These are phyloP conservation scores for Nomada fabriciana DNA, from an alignment of 2,888 invertebrate genomes.

Conservation along the genomic window DNA sequence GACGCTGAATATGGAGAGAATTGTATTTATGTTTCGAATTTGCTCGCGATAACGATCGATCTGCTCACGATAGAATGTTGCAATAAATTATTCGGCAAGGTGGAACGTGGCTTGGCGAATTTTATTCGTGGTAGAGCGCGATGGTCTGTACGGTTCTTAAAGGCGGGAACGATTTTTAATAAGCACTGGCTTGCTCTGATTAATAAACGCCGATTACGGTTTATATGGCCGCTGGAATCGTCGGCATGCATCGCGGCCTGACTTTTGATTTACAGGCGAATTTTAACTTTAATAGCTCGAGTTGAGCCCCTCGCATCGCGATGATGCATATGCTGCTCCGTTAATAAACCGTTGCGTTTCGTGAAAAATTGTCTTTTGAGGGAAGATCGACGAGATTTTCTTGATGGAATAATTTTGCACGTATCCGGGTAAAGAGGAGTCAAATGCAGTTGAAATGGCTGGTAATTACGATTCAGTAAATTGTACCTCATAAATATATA, in stretches of 20 bases:
- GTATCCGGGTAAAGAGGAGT: neutral
- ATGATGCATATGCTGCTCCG: slow-evolving; percentile 46
- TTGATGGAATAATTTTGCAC: neutral
- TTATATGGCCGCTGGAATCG: slow-evolving; percentile 31
- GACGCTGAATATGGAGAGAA: neutral
- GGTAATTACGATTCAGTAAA: neutral
- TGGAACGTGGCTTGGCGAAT: slow-evolving; percentile 27
- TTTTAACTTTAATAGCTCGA: slow-evolving; percentile 42
- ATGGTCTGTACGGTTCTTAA: slow-evolving; percentile 21
- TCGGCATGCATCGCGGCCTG: slow-evolving; percentile 27
- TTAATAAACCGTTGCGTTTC: slow-evolving; percentile 23
- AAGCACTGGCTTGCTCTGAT: slow-evolving; percentile 40
- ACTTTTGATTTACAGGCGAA: slow-evolving; percentile 50
- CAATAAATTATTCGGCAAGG: slow-evolving; percentile 36
- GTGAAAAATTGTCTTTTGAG: slow-evolving; percentile 13
- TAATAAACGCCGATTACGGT: slow-evolving; percentile 61
- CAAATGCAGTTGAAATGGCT: neutral
- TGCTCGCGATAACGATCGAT: slow-evolving; percentile 62
- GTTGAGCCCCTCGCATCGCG: slow-evolving; percentile 13
- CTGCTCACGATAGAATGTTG: slow-evolving; percentile 20
- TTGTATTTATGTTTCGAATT: slow-evolving; percentile 73
- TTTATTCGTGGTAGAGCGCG: slow-evolving; percentile 23
- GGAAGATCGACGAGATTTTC: neutral
- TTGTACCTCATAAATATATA: too few relatives aligned
- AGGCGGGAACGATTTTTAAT: slow-evolving; percentile 37